Evolutionary conservation across 2,888 invertebrate genomes (phyloP).

Genomic region (Tinea semifulvella): DNA sequence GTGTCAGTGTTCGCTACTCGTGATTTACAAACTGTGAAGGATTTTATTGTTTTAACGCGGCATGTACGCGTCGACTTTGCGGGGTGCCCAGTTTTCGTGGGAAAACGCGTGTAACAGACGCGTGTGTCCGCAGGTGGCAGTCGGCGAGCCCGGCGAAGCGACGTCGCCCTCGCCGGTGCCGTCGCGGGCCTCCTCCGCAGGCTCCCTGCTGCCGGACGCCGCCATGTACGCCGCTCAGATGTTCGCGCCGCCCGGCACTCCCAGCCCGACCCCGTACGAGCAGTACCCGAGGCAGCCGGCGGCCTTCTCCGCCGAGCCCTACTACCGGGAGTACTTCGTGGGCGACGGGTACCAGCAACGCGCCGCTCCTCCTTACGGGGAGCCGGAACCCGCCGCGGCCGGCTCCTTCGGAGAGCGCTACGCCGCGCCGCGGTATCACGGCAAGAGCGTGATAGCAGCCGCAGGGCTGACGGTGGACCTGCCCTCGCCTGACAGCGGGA

Average conservation of each 20-base stretch:
- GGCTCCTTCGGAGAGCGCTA: constrained; percentile 75
- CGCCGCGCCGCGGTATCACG: constrained; percentile 75
- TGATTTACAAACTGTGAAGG: constrained; percentile 52
- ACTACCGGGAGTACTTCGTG: constrained; percentile 84
- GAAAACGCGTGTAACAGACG: constrained; percentile 72
- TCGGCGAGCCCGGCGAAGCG: constrained; percentile 68
- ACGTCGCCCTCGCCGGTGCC: constrained; percentile 70
- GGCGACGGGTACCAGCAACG: constrained; percentile 70
- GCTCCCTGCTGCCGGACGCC: constrained; percentile 69
- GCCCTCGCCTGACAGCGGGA: constrained; percentile 95
- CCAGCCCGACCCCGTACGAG: constrained; percentile 71
- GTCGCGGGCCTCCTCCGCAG: constrained; percentile 66
- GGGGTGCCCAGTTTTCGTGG: constrained; percentile 64
- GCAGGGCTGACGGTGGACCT: constrained; percentile 91
- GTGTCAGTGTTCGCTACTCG: constrained; percentile 32
- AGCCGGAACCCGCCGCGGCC: constrained; percentile 66
- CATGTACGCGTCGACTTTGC: constrained; percentile 70
- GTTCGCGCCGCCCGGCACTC: constrained; percentile 74
- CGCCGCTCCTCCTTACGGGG: constrained; percentile 64
- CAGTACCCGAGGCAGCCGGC: constrained; percentile 62
- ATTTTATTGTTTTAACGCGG: constrained; percentile 46
- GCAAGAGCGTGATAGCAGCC: constrained; percentile 76
- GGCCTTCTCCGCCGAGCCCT: constrained; percentile 75
- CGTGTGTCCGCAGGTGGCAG: constrained; percentile 69
- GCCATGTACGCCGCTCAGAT: constrained; percentile 76